A percentile compares a stretch with the other conserved stretches of the same genome.
Evolutionary conservation across 2,888 invertebrate genomes (phyloP).

Genomic region (Netelia fuscicornis): DNA sequence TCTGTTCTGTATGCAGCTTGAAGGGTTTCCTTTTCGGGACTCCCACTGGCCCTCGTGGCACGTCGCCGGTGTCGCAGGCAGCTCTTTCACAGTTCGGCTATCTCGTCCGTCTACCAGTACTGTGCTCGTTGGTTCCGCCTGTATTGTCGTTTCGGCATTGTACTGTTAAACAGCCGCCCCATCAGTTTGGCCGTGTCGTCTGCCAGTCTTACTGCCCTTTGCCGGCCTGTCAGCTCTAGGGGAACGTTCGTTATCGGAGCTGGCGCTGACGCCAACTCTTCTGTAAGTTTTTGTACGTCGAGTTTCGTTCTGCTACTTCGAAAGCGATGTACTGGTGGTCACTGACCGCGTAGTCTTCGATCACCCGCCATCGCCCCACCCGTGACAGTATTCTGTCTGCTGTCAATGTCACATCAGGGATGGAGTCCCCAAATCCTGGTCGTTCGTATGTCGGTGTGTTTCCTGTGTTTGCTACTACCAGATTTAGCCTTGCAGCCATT

Average conservation of each 20-base stretch:
- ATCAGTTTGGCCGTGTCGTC: slow-evolving; percentile 5
- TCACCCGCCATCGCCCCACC: slow-evolving; percentile 60
- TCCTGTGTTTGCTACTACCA: slow-evolving; percentile 54
- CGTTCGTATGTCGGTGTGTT: slow-evolving; percentile 57
- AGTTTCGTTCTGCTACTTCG: slow-evolving; percentile 30
- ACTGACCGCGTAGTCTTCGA: slow-evolving; percentile 68
- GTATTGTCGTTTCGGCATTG: neutral
- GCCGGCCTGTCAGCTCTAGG: neutral
- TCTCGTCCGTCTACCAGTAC: too few species aligned
- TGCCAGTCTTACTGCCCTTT: slow-evolving; percentile 4
- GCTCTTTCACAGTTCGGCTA: too few species aligned
- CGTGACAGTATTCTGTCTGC: slow-evolving; percentile 46
- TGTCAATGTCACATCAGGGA: slow-evolving; percentile 65
- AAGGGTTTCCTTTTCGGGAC: neutral
- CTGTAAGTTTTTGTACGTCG: slow-evolving; percentile 13
- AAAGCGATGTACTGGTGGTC: slow-evolving; percentile 68
- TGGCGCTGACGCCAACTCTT: neutral
- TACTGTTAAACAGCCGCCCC: neutral
- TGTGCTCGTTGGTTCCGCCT: too few species aligned
- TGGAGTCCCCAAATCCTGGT: slow-evolving; percentile 43
- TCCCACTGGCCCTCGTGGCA: neutral
- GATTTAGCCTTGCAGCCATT: slow-evolving; percentile 68
- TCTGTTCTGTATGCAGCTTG: neutral
- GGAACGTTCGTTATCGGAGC: slow-evolving; percentile 4
- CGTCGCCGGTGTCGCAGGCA: neutral